These are phyloP conservation scores for Acropora yongei DNA, from an alignment of 64 coral and sea anemone genomes.

Conservation along the genomic window DNA sequence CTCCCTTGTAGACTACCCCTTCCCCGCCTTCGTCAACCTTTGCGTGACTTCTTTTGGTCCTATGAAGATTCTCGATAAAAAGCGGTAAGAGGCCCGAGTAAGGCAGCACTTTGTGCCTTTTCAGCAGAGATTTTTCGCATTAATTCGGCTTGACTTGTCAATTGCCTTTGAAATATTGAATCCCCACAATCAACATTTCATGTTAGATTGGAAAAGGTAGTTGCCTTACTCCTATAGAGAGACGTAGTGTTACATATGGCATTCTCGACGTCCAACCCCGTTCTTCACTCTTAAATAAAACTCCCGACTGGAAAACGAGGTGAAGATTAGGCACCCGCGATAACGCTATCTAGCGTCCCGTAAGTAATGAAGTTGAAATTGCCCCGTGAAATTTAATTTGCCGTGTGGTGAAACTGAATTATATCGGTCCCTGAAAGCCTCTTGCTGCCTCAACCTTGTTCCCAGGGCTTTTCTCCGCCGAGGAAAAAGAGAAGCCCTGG, in stretches of 20 bases:
- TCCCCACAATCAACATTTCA: not conserved
- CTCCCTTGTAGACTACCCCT: no score
- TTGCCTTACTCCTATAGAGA: not conserved
- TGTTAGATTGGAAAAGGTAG: conserved; percentile 3
- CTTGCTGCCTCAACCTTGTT: no score
- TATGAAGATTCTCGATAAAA: no score
- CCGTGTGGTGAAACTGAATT: no score
- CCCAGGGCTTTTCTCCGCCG: no score
- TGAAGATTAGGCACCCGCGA: conserved; percentile 14
- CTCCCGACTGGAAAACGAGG: conserved; percentile 13
- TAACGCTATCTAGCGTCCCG: conserved; percentile 22
- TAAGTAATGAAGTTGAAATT: conserved; percentile 20
- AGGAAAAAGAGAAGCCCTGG: no score
- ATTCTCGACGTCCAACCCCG: not conserved
- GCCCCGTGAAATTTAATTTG: conserved; percentile 13
- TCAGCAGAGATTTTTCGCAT: not conserved
- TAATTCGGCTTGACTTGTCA: conserved; percentile 1
- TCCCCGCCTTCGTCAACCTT: no score
- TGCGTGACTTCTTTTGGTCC: no score
- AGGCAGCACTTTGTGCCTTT: conserved; percentile 1
- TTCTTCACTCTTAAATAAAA: conserved; percentile 12
- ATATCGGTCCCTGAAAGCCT: no score
- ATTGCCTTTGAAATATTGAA: conserved; percentile 11
- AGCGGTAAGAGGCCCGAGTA: not conserved
- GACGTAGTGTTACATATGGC: not conserved